These are phyloP conservation scores for Ormyrus labotus DNA, from an alignment of 2,888 invertebrate genomes.

Conservation along the genomic window DNA sequence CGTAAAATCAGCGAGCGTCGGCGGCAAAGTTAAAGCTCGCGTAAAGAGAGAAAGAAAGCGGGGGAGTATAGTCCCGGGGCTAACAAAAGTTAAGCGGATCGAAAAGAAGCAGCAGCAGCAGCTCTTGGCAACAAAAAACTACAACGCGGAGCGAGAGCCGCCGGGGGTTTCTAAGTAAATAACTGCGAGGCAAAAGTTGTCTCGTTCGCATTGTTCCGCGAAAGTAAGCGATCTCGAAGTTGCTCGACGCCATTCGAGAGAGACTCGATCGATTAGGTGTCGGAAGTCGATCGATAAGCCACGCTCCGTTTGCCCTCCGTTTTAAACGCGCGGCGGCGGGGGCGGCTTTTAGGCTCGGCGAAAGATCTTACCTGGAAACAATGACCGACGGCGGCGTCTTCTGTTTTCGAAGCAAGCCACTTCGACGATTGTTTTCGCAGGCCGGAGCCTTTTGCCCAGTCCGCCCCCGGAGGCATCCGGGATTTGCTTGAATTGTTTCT, in stretches of 20 bases:
- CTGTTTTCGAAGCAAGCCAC: background rate
- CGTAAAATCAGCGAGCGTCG: background rate
- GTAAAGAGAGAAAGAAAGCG: background rate
- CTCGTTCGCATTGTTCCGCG: slow-evolving; percentile 40
- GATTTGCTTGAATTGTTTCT: background rate
- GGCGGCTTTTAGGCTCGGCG: background rate
- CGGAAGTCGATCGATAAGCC: slow-evolving; percentile 65
- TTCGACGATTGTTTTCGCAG: background rate
- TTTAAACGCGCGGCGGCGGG: background rate
- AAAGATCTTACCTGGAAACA: background rate
- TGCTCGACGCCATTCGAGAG: slow-evolving; percentile 7
- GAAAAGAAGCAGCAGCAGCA: background rate
- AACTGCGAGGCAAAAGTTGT: slow-evolving; percentile 43
- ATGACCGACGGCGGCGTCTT: background rate
- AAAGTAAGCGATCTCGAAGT: slow-evolving; percentile 45
- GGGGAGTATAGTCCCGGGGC: background rate
- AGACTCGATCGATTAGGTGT: slow-evolving; percentile 63
- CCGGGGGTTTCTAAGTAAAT: slow-evolving; percentile 36
- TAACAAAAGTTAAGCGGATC: slow-evolving; percentile 13
- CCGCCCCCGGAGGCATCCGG: background rate
- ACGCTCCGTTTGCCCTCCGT: slow-evolving; percentile 60
- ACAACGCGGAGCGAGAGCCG: background rate
- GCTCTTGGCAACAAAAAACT: background rate
- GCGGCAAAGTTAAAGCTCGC: background rate
- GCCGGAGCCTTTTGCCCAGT: background rate